Evolutionary conservation across 2,888 invertebrate species (phyloP).

Genomic region (Euplagia quadripunctaria): DNA sequence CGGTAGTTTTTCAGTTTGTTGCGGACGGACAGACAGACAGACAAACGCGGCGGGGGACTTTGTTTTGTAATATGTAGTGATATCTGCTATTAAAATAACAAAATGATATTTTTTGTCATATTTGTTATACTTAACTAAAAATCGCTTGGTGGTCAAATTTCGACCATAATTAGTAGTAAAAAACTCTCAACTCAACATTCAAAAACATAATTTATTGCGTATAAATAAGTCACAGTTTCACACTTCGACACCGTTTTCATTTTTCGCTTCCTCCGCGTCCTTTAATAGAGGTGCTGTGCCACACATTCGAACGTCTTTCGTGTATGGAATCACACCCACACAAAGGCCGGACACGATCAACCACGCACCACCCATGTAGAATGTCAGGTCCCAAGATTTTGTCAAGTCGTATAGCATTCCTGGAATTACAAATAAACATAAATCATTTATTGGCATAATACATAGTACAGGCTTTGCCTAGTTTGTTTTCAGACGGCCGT

Average conservation of each 20-base stretch:
- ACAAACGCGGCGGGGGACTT: too few species aligned
- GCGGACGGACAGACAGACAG: too few species aligned
- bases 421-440: constrained; percentile 46
- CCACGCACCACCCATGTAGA: constrained; percentile 78
- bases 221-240: constrained; percentile 27
- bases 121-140: too few species aligned
- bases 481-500: too few species aligned
- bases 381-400: constrained; percentile 75
- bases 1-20: too few species aligned
- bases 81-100: too few species aligned
- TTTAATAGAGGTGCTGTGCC: constrained; percentile 72
- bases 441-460: too few species aligned
- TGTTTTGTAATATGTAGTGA: too few species aligned
- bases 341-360: constrained; percentile 72
- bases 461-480: too few species aligned
- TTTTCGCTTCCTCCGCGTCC: constrained; percentile 61
- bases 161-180: too few species aligned
- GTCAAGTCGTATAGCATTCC: constrained; percentile 77
- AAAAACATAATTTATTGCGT: constrained; percentile 32
- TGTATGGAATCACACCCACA: constrained; percentile 75
- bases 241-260: constrained; percentile 33
- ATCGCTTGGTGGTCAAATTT: too few species aligned
- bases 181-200: constrained; percentile 15
- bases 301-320: constrained; percentile 71
- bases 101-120: too few species aligned